A percentile compares a stretch with the other conserved stretches of the same genome.
Evolutionary conservation across 2,888 invertebrate species (phyloP).

Genomic region (Nephrotoma guestfalica): DNA sequence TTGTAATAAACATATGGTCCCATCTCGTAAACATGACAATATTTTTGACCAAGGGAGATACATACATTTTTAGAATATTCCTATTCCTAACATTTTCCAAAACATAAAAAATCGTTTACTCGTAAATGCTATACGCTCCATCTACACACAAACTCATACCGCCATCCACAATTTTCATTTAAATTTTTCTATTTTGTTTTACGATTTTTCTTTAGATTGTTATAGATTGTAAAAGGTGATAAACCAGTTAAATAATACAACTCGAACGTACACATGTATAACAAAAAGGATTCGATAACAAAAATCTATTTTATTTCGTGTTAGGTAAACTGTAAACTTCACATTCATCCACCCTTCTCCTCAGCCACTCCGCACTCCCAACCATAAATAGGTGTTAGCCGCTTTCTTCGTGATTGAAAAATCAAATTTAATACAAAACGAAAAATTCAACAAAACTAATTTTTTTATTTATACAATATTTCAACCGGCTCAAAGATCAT

Average conservation of each 20-base stretch:
- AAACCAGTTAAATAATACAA: neutral
- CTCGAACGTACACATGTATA: neutral
- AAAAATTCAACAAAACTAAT: neutral
- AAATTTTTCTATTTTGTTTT: neutral
- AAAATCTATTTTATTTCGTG: neutral
- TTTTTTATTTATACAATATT: too few relatives aligned
- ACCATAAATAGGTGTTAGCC: too few relatives aligned
- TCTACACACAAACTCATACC: neutral
- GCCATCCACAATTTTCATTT: neutral
- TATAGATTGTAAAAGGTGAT: neutral
- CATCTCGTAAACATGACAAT: neutral
- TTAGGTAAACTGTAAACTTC: neutral
- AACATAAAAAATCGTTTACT: neutral
- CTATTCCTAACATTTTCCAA: neutral
- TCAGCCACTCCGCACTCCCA: neutral
- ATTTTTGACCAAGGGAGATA: neutral
- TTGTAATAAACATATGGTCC: neutral
- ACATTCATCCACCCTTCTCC: neutral
- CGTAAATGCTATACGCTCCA: neutral
- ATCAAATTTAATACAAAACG: neutral
- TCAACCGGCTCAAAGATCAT: too few relatives aligned
- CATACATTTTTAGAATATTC: neutral
- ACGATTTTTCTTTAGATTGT: neutral
- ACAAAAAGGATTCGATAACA: neutral
- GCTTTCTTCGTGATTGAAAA: neutral